Evolutionary conservation across 2,113 vertebrate genomes (phyloP).

Genomic region (Esox niger): DNA sequence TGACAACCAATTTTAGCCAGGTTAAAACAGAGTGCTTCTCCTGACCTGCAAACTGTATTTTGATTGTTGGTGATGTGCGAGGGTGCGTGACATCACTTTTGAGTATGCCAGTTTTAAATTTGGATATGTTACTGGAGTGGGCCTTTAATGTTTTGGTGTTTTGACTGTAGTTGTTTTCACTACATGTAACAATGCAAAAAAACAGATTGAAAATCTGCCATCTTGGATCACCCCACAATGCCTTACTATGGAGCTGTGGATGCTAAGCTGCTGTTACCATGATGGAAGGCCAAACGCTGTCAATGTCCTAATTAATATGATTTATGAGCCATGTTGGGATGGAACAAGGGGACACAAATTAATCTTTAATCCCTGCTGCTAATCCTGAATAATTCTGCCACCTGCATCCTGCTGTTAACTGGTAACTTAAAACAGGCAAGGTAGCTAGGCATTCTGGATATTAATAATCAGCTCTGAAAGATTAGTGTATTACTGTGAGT

Average conservation of each 20-base stretch:
- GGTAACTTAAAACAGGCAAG: not conserved
- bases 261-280: not conserved
- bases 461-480: slow-evolving; percentile 3
- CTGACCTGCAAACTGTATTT: too few species aligned
- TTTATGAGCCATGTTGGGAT: slow-evolving; percentile 16
- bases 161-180: too few species aligned
- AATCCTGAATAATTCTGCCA: slow-evolving; percentile 6
- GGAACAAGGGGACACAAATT: slow-evolving; percentile 8
- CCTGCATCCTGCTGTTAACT: not conserved
- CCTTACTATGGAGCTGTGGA: not conserved
- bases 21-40: too few species aligned
- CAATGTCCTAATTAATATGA: slow-evolving; percentile 26
- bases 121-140: too few species aligned
- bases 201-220: not conserved
- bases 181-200: not conserved
- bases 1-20: too few species aligned
- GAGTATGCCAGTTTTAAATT: too few species aligned
- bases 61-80: too few species aligned
- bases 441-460: not conserved
- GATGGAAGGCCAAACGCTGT: slow-evolving; percentile 11
- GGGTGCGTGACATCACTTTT: too few species aligned
- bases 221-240: not conserved
- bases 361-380: not conserved
- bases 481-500: not conserved
- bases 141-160: too few species aligned